Percentiles rank a stretch among this genome's conserved stretches.
These are phyloP conservation scores for Propsilocerus akamusi DNA, from an alignment of 1,140 invertebrate genomes.

Conservation along the genomic window DNA sequence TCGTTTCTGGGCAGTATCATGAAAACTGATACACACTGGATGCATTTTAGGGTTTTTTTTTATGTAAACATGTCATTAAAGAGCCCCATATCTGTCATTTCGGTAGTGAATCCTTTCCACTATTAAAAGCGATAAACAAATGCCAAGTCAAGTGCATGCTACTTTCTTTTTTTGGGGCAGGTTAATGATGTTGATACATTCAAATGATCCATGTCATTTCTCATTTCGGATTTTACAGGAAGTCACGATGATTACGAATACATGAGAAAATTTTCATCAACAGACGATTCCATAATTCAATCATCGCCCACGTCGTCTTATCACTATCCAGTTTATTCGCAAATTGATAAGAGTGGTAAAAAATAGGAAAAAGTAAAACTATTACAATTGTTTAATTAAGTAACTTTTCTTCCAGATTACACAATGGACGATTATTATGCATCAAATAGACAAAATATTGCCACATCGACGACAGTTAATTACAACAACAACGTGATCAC, in stretches of 20 bases:
- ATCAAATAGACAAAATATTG: neutral
- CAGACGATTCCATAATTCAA: neutral
- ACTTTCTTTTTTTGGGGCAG: neutral
- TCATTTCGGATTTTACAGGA: neutral
- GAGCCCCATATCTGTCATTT: neutral
- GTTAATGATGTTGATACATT: neutral
- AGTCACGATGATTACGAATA: neutral
- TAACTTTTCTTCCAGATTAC: neutral
- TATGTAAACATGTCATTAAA: no score
- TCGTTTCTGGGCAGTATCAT: neutral
- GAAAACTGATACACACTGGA: neutral
- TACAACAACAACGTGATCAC: neutral
- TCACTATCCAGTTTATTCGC: neutral
- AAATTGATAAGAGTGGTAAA: neutral
- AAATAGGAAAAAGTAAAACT: neutral
- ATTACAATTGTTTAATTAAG: no score
- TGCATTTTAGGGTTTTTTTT: neutral
- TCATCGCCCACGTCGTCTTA: neutral
- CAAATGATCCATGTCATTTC: neutral
- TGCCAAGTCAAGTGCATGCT: neutral
- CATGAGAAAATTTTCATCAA: conserved; percentile 1
- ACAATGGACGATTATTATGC: neutral
- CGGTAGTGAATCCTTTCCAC: neutral
- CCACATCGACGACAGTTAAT: neutral
- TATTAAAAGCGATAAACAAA: neutral